Base-by-base conservation (phyloP, 2,113 vertebrate genomes). In the Pagrus major region DNA sequence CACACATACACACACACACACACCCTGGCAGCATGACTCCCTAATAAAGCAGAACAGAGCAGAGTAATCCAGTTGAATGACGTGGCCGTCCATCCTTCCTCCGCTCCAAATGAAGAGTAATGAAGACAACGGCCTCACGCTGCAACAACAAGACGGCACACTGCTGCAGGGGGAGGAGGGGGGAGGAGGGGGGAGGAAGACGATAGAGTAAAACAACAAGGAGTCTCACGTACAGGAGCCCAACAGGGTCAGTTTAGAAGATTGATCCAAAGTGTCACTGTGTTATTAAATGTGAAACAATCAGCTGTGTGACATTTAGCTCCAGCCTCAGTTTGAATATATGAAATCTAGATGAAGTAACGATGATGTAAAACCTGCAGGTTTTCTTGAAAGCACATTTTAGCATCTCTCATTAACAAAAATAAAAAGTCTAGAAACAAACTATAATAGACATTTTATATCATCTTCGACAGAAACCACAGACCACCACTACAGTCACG, bases 71-170 rank as follows among this genome's bases (percentile, higher is more conserved):
- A 46, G 83, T 20, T 59, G 65, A 78, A 63, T 15, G 77, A 71
- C 87, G 51, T 0, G 46, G 29, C 35, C 23, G 74, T 72, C 71
- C 78, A 51, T 82, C 87, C 71, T 60, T 77, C 71, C 58, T 70
- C 41, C 2, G n/a, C 73, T 76, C 35, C 63, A 85, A 74, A 84
- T 84, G 81, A 86, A 86, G 81, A 89, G 51, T 76, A 56, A 89
- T 86, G 87, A 78, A 86, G 84, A 86, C 72, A 51, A 41, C 23
- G 37, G 12, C 20, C 71, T 46, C 18, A 21, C 33, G 54, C 70
- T 74, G 69, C 56, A 65, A 42, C 71, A 58, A 63, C 52, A 76
- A 81, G 84, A 86, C 72, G 7, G 2, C 23, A 0, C 8, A 3
- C 82, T 35, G 78, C 79, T 61, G 61, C 68, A 31, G 29, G 20